phyloP scores from a whole-genome alignment of 2,797 vertebrate genomes.

The Microtus agrestis region DNA sequence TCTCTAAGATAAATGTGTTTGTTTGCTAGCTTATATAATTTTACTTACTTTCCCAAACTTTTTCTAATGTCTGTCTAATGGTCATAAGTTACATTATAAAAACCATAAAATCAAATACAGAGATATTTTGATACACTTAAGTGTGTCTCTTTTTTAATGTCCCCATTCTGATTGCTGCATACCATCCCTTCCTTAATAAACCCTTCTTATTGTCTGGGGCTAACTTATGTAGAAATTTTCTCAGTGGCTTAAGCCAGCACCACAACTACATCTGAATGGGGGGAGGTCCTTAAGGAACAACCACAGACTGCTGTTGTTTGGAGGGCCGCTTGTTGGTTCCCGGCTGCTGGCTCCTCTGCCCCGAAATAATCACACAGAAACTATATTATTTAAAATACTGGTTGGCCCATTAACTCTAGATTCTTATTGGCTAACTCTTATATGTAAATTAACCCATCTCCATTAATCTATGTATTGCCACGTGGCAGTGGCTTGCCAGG shows the following conservation, averaged over 20 bases:
- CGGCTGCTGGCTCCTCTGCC: too few species aligned
- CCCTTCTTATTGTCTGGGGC: background rate
- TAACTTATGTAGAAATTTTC: background rate
- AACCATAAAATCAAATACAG: background rate
- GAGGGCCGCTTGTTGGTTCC: too few species aligned
- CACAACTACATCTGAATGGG: background rate
- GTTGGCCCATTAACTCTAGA: too few species aligned
- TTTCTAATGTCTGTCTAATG: background rate
- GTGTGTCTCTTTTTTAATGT: background rate
- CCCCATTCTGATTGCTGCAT: background rate
- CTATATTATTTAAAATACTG: too few species aligned
- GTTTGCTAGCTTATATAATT: background rate
- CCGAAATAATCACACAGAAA: too few species aligned
- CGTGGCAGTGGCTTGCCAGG: too few species aligned
- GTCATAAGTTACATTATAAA: background rate
- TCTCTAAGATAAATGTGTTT: background rate
- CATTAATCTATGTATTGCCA: too few species aligned
- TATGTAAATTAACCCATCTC: too few species aligned
- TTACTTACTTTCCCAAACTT: background rate
- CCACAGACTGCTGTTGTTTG: too few species aligned
- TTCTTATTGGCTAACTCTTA: too few species aligned
- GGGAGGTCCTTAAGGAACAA: background rate
- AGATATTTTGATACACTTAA: background rate
- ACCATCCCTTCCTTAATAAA: background rate
- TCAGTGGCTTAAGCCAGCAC: background rate